Base-by-base conservation (phyloP, 1,140 invertebrate genomes). In the Musca domestica region DNA sequence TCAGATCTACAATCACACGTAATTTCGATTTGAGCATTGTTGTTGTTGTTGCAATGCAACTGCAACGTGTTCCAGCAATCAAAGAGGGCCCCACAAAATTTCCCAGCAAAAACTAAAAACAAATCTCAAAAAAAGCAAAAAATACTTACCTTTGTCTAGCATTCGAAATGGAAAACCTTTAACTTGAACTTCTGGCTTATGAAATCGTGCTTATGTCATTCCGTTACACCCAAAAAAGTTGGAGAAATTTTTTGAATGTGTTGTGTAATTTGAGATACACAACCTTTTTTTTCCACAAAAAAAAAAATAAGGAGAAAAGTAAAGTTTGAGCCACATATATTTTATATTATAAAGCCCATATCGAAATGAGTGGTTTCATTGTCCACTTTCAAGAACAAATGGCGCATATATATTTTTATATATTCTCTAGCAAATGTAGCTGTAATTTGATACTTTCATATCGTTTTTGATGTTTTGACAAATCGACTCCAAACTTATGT, bases 151-250 rank as follows among this genome's bases (percentile, higher is more conserved):
- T 27, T 56, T 27, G 23, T 25, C 22, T 56, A 14, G 14, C 25
- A 25, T 56, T 56, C n/a, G 27, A 34, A 61, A 34, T 61, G 27
- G 17, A 23, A 61, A 61, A 61, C 56, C 56, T 61, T 61, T 61
- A 34, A 61, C 56, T 61, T 61, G 56, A 61, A 41, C 56, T 61
- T 30, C 17, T 51, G 30, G 56, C 27, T 10, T 61, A 34, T 41
- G 48, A 17, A 61, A 61, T 61, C 56, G 27, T 61, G 56, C 56
- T 61, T 61, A 61, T 61, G 56, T 61, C 56, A 61, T 61, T 58
- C 41, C 17, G 20, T 51, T 20, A 19, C 6, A 51, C n/a, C 20
- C 7, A 19, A 22, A 19, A 51, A 51, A 20, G 7, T 20, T 19
- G 5, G n/a, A 51, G 20, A 20, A 51, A 0, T 14, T 20, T 20